These are phyloP conservation scores for Idaea straminata DNA, from an alignment of 2,888 invertebrate species.

Conservation along the genomic window DNA sequence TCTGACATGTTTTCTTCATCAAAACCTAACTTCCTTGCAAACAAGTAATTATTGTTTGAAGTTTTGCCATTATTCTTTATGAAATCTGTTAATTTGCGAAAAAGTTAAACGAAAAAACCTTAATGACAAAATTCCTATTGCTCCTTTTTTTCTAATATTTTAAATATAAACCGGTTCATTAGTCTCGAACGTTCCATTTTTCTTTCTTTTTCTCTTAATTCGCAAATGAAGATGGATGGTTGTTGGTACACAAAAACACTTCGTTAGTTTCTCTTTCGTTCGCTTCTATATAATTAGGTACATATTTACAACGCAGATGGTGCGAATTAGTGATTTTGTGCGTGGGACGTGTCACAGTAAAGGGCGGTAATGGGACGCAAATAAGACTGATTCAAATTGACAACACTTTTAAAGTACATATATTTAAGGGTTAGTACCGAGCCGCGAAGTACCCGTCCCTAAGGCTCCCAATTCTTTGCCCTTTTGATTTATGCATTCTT, in stretches of 20 bases:
- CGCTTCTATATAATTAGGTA: slow-evolving; percentile 13
- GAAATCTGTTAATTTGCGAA: neutral
- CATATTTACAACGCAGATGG: slow-evolving; percentile 17
- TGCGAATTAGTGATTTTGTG: neutral
- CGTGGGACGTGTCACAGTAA: neutral
- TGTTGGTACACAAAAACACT: slow-evolving; percentile 38
- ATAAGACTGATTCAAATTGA: too few relatives aligned
- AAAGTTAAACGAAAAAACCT: neutral
- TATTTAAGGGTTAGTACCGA: too few relatives aligned
- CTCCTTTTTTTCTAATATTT: slow-evolving; percentile 31
- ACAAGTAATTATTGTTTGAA: too few relatives aligned
- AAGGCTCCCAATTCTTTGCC: too few relatives aligned
- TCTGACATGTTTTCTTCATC: too few relatives aligned
- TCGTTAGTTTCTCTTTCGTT: slow-evolving; percentile 32
- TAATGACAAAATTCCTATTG: neutral
- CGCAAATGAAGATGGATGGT: slow-evolving; percentile 54
- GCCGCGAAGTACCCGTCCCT: too few relatives aligned
- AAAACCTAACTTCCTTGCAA: too few relatives aligned
- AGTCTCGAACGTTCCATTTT: slow-evolving; percentile 37
- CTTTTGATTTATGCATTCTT: too few relatives aligned
- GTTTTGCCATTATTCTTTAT: too few relatives aligned
- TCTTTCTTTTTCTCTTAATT: slow-evolving; percentile 36
- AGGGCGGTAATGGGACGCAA: too few relatives aligned
- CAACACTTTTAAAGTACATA: too few relatives aligned
- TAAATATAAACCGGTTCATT: slow-evolving; percentile 37